Evolutionary conservation across 1,140 invertebrate genomes (phyloP).

Genomic region (Drosophila mayri): DNA sequence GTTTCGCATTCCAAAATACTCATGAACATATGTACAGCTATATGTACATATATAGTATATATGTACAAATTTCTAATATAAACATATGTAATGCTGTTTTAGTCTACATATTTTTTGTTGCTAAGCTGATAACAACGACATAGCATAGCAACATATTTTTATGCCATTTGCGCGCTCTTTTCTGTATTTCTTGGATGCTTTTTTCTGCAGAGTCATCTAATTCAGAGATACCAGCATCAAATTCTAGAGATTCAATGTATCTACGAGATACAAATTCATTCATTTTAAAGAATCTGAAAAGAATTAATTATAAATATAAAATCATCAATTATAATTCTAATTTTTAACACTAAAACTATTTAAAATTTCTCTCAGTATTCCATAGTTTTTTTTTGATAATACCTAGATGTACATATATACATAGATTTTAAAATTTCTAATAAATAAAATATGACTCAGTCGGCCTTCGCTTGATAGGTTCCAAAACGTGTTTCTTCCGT

Average conservation of each 20-base stretch:
- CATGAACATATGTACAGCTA: slow-evolving; percentile 2
- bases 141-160: slow-evolving; percentile 36
- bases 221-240: neutral
- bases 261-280: neutral
- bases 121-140: slow-evolving; percentile 43
- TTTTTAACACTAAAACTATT: neutral
- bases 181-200: slow-evolving; percentile 2
- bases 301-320: no score
- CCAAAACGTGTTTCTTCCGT: slow-evolving; percentile 22
- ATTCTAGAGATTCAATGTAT: neutral
- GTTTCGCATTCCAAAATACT: slow-evolving; percentile 67
- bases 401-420: no score
- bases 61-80: neutral
- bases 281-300: neutral
- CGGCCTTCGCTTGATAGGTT: slow-evolving; percentile 7
- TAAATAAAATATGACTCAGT: slow-evolving; percentile 8
- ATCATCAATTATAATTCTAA: no score
- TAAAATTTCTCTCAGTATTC: neutral
- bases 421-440: neutral
- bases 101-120: slow-evolving; percentile 45
- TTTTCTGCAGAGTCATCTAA: slow-evolving; percentile 22
- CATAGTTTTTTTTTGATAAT: neutral
- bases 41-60: neutral
- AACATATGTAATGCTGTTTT: slow-evolving; percentile 29
- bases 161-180: slow-evolving; percentile 6